A percentile compares a stretch with the other conserved stretches of the same genome.
These are phyloP conservation scores for Ptychochromis oligacanthus DNA, from an alignment of 2,113 vertebrate species.

Conservation along the genomic window DNA sequence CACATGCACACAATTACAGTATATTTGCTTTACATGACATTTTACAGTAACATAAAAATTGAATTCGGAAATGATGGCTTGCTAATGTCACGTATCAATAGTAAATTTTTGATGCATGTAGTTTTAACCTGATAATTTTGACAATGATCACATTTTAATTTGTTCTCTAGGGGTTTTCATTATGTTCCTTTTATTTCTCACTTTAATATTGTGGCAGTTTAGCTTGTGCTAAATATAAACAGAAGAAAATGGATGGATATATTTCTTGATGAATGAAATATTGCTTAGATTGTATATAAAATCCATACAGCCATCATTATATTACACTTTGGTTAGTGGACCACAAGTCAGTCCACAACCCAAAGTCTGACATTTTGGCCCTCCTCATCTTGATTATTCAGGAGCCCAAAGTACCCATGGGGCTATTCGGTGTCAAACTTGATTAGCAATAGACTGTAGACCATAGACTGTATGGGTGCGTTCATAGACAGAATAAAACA, in stretches of 20 bases:
- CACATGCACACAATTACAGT: background rate
- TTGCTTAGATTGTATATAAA: background rate
- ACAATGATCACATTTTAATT: background rate
- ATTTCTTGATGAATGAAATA: background rate
- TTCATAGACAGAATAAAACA: too few relatives aligned
- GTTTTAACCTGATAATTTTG: background rate
- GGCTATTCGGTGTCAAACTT: too few relatives aligned
- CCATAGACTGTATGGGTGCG: too few relatives aligned
- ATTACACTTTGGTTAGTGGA: background rate
- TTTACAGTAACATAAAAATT: background rate
- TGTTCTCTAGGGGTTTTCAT: background rate
- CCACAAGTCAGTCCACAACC: background rate
- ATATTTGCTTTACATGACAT: background rate
- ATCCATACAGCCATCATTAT: background rate
- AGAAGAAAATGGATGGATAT: background rate
- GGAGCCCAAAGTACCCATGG: too few relatives aligned
- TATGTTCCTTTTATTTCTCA: background rate
- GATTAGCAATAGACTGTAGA: too few relatives aligned
- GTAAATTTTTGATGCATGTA: background rate
- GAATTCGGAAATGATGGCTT: background rate
- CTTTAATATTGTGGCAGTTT: background rate
- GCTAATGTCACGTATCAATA: background rate
- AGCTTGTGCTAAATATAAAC: background rate
- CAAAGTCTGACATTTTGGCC: too few relatives aligned
- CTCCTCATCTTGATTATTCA: too few relatives aligned